Evolutionary conservation across 2,113 vertebrate species (phyloP), one percentile per base, ranked within the genome.

Genomic region (human (Homo sapiens)): DNA sequence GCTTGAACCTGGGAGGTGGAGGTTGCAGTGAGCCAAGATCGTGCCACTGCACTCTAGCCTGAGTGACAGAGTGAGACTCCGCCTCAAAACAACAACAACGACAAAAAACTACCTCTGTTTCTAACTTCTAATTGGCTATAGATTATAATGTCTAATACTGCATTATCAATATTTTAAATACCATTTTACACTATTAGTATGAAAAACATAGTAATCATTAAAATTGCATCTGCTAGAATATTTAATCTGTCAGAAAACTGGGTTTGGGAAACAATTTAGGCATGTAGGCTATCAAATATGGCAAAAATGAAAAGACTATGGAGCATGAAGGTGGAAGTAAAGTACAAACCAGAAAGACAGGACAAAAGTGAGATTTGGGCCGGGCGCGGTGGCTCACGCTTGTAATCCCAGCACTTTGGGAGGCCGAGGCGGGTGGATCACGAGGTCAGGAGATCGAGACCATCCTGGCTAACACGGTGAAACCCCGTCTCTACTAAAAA

Each of bases 171-270:
- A 88, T 59, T 93, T 93, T 83, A 82, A 61, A 66, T 35, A 55
- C 6, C 52, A 55, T 55, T 55, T 55, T 18, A 88, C 27, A 55
- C 12, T 61, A 73, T 25, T 80, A 85, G 11, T n/a, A 50, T 50
- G 10, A 81, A 17, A 96, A 93, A 96, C 30, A 89, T 17, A 13
- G 40, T 48, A 90, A 72, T 64, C 14, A 96, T 48, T 87, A 90
- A 72, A 96, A 81, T 25, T 90, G 10, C 32, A 89, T n/a, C 52
- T 89, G 35, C 20, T 72, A 94, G 38, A 12, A 86, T 4, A 92
- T 89, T 89, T 72, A 79, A 79, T 50, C 13, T 75, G 59, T 84
- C 52, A 96, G 66, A 94, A 94, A 90, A 85, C 35, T 80, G 27
- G 8, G 38, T 89, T 40, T 45, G 18, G 22, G 18, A 70, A 90